Base-by-base conservation (phyloP, 2,113 vertebrate species). In the Odocoileus hemionus region DNA sequence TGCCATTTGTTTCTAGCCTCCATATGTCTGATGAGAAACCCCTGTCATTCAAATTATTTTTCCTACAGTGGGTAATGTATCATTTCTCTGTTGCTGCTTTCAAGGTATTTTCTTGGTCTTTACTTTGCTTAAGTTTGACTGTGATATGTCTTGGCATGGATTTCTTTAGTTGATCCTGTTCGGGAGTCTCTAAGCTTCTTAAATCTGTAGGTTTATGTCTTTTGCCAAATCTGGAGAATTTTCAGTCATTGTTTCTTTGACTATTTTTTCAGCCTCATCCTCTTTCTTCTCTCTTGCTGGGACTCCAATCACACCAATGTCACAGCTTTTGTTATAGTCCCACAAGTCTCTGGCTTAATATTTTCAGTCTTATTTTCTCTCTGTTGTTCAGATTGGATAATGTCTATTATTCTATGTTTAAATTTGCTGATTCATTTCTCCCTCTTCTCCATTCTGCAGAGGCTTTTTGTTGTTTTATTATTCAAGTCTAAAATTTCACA, bases 11-110 rank as follows among this genome's bases (percentile, higher is more conserved):
- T 91, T 82, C 47, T 36, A 58, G 82, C 64, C 13, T 80, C 64
- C 54, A 76, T 90, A 92, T 95, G 94, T 95, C 91, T 89, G n/a
- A 92, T 60, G 30, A 84, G 50, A 95, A 96, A 96, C 52, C 8
- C 12, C 58, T 95, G 30, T 50, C 43, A 78, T 61, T 76, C 79
- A 67, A 93, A 96, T 23, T 57, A 61, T 39, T 67, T 94, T 43
- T 50, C 57, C 26, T 80, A 61, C 70, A 78, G n/a, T 25, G 76
- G 11, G 17, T 50, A 86, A 87, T 60, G 28, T 57, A 28, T 89
- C 47, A 94, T 90, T 83, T 86, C 60, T 94, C 45, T 94, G 55
- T 55, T 52, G 43, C 78, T 92, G 17, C 39, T 87, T 92, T 97
- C 88, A 94, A 84, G 25, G 26, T 88, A 79, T 89, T 89, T 89